A percentile compares a stretch with the other conserved stretches of the same genome.
Evolutionary conservation across 1,140 invertebrate genomes (phyloP).

Genomic region (Ridgeia piscesae): DNA sequence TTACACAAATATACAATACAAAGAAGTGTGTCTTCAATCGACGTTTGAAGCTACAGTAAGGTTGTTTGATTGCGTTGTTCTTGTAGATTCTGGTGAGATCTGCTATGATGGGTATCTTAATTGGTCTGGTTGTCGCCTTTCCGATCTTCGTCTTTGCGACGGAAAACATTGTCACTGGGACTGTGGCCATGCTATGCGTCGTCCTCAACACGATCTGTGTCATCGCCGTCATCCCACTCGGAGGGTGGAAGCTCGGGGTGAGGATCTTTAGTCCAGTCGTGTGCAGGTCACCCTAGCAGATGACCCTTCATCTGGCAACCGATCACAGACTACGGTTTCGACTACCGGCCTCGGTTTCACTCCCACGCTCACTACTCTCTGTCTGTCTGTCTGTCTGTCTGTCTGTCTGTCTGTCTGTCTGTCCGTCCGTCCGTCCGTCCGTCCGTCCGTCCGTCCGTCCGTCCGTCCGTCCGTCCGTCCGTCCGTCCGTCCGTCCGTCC

Average conservation of each 20-base stretch:
- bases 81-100: conserved; percentile 20
- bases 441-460: no score
- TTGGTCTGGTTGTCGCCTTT: conserved; percentile 33
- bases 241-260: conserved; percentile 23
- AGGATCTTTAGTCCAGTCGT: not conserved
- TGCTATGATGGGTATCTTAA: conserved; percentile 19
- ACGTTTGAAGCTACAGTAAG: no score
- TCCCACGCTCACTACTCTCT: not conserved
- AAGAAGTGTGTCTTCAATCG: no score
- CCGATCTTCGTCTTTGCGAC: conserved; percentile 44
- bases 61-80: not conserved
- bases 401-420: no score
- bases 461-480: no score
- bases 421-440: no score
- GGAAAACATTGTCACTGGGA: conserved; percentile 42
- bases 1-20: no score
- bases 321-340: not conserved
- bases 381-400: no score
- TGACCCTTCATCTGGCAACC: no score
- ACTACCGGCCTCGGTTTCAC: not conserved
- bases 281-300: no score
- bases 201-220: not conserved
- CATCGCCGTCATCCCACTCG: conserved; percentile 9
- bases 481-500: no score
- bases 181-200: conserved; percentile 41